These are phyloP conservation scores for Perithous albicinctus DNA, from an alignment of 2,888 invertebrate species.

Conservation along the genomic window DNA sequence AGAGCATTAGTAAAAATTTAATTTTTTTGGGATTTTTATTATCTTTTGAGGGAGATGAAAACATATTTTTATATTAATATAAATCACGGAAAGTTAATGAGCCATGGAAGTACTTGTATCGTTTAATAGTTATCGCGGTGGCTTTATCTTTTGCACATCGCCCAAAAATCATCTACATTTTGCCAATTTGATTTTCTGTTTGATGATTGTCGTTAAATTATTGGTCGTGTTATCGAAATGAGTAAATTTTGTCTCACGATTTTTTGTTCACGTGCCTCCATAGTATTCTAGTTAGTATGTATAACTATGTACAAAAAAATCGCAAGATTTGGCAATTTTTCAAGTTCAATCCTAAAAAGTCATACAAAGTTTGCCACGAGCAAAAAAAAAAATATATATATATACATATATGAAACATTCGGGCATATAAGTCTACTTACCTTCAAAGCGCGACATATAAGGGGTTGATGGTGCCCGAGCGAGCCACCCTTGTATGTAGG, in stretches of 20 bases:
- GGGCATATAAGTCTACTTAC: conserved; percentile 73
- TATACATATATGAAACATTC: conserved; percentile 28
- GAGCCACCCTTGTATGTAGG: conserved; percentile 81
- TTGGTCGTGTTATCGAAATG: not conserved
- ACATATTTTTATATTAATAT: no score
- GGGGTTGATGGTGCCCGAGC: conserved; percentile 74
- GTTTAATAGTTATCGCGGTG: no score
- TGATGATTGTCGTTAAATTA: not conserved
- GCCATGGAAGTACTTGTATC: no score
- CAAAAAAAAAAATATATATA: conserved; percentile 53
- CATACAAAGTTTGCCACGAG: conserved; percentile 62
- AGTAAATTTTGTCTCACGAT: not conserved
- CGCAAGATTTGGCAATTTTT: not conserved
- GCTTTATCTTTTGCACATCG: no score
- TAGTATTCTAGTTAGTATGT: no score
- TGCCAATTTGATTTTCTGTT: no score
- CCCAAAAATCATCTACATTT: no score
- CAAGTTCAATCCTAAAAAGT: conserved; percentile 15
- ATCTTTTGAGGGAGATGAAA: no score
- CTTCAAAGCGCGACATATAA: conserved; percentile 77
- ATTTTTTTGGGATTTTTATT: no score
- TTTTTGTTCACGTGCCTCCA: no score
- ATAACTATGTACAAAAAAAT: not conserved
- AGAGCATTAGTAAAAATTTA: no score
- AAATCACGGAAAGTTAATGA: no score